phyloP scores from a whole-genome alignment of 2,797 vertebrate genomes.

The Malurus leucopterus region DNA sequence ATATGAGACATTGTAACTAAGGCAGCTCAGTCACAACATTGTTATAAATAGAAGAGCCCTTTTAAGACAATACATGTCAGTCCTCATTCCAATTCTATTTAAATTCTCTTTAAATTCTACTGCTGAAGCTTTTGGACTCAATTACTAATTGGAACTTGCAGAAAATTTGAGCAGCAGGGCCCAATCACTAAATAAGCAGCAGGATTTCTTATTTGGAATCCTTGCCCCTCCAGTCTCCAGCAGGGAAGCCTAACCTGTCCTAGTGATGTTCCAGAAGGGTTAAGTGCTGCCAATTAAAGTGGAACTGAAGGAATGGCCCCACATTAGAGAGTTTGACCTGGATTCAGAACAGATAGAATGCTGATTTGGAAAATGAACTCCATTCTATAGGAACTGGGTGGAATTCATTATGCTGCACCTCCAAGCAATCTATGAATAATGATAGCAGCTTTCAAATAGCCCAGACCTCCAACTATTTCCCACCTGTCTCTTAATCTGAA shows the following conservation, averaged over 20 bases:
- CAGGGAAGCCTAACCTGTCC: background rate
- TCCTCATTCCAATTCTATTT: background rate
- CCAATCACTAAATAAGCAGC: background rate
- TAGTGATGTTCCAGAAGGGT: background rate
- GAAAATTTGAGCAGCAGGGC: background rate
- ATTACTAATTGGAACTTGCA: background rate
- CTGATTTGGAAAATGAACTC: background rate
- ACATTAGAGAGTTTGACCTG: background rate
- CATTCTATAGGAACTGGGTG: background rate
- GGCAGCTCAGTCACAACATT: background rate
- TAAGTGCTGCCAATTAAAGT: background rate
- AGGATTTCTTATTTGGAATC: background rate
- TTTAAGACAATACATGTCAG: background rate
- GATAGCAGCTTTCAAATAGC: background rate
- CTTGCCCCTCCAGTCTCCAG: background rate
- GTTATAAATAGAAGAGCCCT: background rate
- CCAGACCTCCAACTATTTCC: background rate
- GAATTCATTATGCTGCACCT: background rate
- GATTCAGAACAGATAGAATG: background rate
- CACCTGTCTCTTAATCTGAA: background rate
- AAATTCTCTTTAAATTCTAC: background rate
- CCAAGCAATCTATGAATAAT: background rate
- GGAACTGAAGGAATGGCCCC: background rate
- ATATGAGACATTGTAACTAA: background rate
- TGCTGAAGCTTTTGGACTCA: background rate